These are phyloP conservation scores for Cairina moschata DNA, from an alignment of 2,113 vertebrate genomes.

Conservation along the genomic window DNA sequence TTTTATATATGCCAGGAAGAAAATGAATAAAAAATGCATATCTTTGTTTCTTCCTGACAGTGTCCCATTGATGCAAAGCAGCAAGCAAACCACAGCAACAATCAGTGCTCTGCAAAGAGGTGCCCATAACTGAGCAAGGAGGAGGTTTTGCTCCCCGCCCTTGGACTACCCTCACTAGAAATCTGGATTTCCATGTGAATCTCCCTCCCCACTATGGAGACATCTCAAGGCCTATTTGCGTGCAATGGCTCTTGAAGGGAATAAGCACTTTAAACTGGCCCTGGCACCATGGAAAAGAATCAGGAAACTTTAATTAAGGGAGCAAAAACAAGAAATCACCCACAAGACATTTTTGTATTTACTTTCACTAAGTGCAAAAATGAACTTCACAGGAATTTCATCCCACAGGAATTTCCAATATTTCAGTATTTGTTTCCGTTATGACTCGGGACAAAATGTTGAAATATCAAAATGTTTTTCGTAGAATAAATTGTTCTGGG, in stretches of 20 bases:
- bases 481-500: conserved; percentile 40
- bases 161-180: not conserved
- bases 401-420: conserved; percentile 53
- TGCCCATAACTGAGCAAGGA: not conserved
- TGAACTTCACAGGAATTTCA: not conserved
- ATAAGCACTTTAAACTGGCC: not conserved
- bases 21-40: conserved; percentile 62
- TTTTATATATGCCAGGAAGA: conserved; percentile 42
- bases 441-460: conserved; percentile 34
- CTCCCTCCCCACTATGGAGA: not conserved
- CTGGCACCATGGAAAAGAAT: conserved; percentile 14
- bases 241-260: not conserved
- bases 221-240: not conserved
- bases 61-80: conserved; percentile 34
- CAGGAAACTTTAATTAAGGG: conserved; percentile 46
- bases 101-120: not conserved
- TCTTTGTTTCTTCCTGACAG: conserved; percentile 58
- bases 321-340: conserved; percentile 37
- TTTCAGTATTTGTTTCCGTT: conserved; percentile 35
- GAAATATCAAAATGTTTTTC: conserved; percentile 49
- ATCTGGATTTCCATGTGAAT: not conserved
- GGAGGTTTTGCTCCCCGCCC: not conserved
- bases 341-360: conserved; percentile 52
- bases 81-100: not conserved
- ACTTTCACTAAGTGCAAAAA: conserved; percentile 54